Evolutionary conservation across 2,888 invertebrate genomes (phyloP), one percentile per base, ranked within the genome.

Genomic region (Odontothrips loti): DNA sequence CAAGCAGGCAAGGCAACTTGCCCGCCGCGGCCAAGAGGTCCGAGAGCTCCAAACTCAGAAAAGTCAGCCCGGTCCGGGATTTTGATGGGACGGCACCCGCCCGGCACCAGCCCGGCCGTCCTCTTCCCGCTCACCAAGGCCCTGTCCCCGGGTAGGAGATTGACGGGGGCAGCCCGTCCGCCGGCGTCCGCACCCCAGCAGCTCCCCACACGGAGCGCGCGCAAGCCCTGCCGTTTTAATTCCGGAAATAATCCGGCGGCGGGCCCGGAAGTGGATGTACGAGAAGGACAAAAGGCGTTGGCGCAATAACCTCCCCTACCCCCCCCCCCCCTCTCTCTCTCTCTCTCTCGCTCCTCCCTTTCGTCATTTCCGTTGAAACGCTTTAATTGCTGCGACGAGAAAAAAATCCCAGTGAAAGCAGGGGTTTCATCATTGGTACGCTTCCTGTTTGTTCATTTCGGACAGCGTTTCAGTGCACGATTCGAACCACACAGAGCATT

Each of bases 161-260:
- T 11, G 58, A 58, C 58, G 17, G 58, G n/a, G 58, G n/a, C 58
- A 15, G 15, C 58, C 6, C n/a, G 58, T 43, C 34, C 34, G 34
- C 34, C 34, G 34, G 34, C 34, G 34, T 43, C 34, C 34, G 34
- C 34, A 2, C 34, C 34, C 34, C 34, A 4, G 34, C 34, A 43
- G 34, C 34, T 43, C 34, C 34, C 34, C 34, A 43, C 34, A 43
- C 34, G n/a, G 58, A 58, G 58, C 58, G 27, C 68, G 68, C 23
- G 68, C 68, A 27, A 17, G 58, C 17, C 51, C 4, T n/a, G 20
- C 58, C 68, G 27, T 75, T 75, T 75, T 75, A 75, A 75, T 75
- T 75, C 68, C 68, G 68, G 68, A 75, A 75, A 75, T 75, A 27
- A 75, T 75, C 68, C 68, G 68, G 58, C 58, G n/a, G 3, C 34